phyloP scores from a whole-genome alignment of 2,797 vertebrate genomes.

The Lithobates pipiens region DNA sequence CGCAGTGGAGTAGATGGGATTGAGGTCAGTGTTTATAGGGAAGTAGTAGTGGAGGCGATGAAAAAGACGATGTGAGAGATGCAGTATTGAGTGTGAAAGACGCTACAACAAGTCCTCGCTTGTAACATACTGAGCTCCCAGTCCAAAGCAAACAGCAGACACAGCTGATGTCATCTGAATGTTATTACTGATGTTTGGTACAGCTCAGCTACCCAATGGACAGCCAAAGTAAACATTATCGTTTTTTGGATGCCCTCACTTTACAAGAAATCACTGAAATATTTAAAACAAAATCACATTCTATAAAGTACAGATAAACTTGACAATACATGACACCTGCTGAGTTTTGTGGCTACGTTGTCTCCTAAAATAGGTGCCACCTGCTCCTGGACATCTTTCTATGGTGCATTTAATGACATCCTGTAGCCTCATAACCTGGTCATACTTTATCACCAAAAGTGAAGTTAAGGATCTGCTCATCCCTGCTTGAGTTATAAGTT shows the following conservation, averaged over 20 bases:
- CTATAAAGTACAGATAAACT: background rate
- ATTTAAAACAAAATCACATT: slow-evolving; percentile 13
- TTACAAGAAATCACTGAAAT: slow-evolving; percentile 16
- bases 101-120: slow-evolving; percentile 54
- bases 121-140: slow-evolving; percentile 42
- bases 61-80: slow-evolving; percentile 52
- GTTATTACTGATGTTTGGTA: slow-evolving; percentile 58
- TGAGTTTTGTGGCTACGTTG: background rate
- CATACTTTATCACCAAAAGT: too few relatives aligned
- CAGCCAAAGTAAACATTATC: slow-evolving; percentile 52
- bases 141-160: slow-evolving; percentile 60
- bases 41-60: slow-evolving; percentile 59
- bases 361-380: background rate
- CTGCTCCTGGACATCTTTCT: background rate
- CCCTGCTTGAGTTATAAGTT: too few relatives aligned
- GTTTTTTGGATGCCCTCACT: slow-evolving; percentile 46
- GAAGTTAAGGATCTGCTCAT: too few relatives aligned
- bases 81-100: slow-evolving; percentile 56
- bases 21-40: slow-evolving; percentile 59
- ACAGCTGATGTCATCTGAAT: slow-evolving; percentile 56
- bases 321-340: background rate
- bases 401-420: background rate
- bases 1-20: slow-evolving; percentile 43
- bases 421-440: too few relatives aligned
- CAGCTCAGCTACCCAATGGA: slow-evolving; percentile 27